Base-by-base conservation (phyloP, 2,797 vertebrate species). In the Mormyrops attenuatus region DNA sequence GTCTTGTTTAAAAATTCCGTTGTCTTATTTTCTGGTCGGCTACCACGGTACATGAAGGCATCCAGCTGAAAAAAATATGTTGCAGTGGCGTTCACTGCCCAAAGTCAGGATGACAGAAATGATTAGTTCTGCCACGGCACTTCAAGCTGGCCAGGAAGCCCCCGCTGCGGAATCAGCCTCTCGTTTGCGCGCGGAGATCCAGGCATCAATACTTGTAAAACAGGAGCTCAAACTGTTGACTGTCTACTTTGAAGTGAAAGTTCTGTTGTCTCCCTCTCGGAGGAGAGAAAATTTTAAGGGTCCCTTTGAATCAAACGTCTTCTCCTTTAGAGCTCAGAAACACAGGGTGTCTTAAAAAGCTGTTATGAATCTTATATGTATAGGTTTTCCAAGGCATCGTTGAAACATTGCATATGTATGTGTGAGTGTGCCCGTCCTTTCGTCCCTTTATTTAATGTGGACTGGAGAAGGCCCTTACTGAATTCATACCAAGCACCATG, bases 151-250 rank as follows among this genome's bases (percentile, higher is more conserved):
- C 80, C 88, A 85, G 41, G 20, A 47, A 9, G 55, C 80, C 15
- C 52, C 44, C 9, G 55, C 82, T 30, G 80, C 3, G 22, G 38
- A 85, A 77, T 60, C 47, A 44, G 88, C 41, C 77, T 85, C 88
- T 44, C 80, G 44, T 66, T 85, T 63, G 11, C 41, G 26, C 5
- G 5, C 11, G 55, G 38, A 85, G 22, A 84, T 49, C 53, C 80
- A 89, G 84, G 88, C 47, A 85, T 85, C 73, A 41, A 38, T 82
- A 77, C 34, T 44, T 85, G 88, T 63, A 89, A 89, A 89, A 89
- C 88, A 89, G 57, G 53, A 89, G 41, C 57, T 63, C 22, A 60
- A 89, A 85, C 88, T 30, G 80, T 53, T 85, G 60, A 66, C 55
- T 50, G 50, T 30, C 73, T 26, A 44, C 55, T 85, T 89, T 89